Evolutionary conservation across 2,113 vertebrate species (phyloP), one percentile per base, ranked within the genome.

Genomic region (Oreotrochilus melanogaster): DNA sequence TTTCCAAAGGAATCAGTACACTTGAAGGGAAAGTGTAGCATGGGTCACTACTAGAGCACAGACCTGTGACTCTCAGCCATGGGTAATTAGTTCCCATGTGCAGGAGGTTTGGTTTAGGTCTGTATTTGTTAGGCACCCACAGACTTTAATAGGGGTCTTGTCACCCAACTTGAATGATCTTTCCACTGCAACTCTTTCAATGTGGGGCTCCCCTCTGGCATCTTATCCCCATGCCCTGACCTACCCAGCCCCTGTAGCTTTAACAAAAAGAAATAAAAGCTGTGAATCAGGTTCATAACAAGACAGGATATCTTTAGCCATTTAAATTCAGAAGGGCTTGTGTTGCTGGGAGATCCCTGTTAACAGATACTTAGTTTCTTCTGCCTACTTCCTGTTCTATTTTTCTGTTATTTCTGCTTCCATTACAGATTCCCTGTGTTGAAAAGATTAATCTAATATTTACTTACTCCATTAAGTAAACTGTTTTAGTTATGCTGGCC

Each of bases 1-100:
- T 88, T 70, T 91, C 37, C 78, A 69, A 84, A 95, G 93, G 92
- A 96, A 93, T 88, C 64, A 23, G 81, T 87, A 78, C 39, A 50
- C 35, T 69, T 76, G 25, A 71, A 84, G 27, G 66, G 91, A 85
- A 81, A 56, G 81, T 6, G 21, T 35, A 80, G 61, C 11, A 1
- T 37, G 37, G 69, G 71, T 54, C 57, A 67, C 35, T 64, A 39
- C 17, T 60, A 51, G 67, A 93, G 51, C 78, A n/a, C 0, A 67
- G 91, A 83, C 30, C 60, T 53, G 70, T 69, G 78, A 79, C 67
- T 76, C 73, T 56, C 39, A 22, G 64, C 56, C 50, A 50, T 79
- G 15, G 61, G 58, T 43, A 87, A 60, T 66, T 61, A 17, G 50
- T 57, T 65, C 82, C 62, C 75, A 14, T 11, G 62, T 76, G 54